Base-by-base conservation (phyloP, 2,113 vertebrate genomes). In the Ophthalmolycus amberensis region DNA sequence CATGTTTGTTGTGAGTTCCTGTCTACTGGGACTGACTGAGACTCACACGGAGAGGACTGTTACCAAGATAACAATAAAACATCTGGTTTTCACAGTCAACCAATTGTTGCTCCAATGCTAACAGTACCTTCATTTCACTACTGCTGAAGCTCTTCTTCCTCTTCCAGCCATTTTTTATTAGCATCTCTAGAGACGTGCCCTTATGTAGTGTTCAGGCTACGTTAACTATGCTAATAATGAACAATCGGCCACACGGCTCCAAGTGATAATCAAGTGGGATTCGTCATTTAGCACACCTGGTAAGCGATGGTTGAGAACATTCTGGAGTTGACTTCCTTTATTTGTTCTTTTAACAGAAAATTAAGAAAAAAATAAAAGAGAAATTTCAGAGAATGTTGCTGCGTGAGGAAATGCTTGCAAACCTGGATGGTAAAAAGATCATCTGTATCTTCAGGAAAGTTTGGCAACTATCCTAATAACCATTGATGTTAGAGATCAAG, bases 11-110 rank as follows among this genome's bases (percentile, higher is more conserved):
- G 50, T 58, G 27, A 67, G 37, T 62, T 65, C 59, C 32, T 37
- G 63, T 32, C 75, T 68, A 59, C 37, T 25, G 50, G 62, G 63
- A 77, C 40, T 12, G 52, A 58, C 38, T 40, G 6, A 44, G 74
- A 65, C 44, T 54, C 34, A 50, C 4, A 62, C 5, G 8, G 12
- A 48, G 56, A 71, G 68, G 22, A n/a, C 4, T 40, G 32, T 9
- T 18, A 20, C 18, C 48, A 6, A 52, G 48, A 52, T 18, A 52
- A 52, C 18, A 52, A 46, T 2, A 46, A 16, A 5, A 3, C 46
- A 18, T 50, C 48, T 50, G 20, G 48, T 50, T 18, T 20, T 50
- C 48, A 20, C 16, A 20, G 48, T 50, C 18, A 6, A 20, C 18
- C 20, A 8, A 9, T 20, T 20, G 48, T 50, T 52, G 48, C 20